Conservation (phyloP, 2,113 vertebrate species). For the Tamias sibiricus region DNA sequence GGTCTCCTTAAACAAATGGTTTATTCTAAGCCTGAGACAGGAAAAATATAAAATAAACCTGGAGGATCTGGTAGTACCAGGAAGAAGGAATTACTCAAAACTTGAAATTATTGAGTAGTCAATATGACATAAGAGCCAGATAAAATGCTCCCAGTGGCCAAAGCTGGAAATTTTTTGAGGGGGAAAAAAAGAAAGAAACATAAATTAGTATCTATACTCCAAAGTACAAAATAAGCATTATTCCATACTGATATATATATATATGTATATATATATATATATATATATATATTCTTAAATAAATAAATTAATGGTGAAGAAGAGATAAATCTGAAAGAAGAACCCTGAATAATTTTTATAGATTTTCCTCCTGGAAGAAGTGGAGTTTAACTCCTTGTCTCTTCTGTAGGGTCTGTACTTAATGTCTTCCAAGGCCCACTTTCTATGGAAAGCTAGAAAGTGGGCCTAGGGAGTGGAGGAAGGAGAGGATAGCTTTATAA, state of each 20-base stretch:
- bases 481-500: background rate
- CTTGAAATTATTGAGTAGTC: background rate
- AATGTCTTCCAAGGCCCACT: no score
- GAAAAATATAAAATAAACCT: background rate
- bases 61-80: background rate
- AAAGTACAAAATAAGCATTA: background rate
- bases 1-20: background rate
- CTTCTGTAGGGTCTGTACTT: background rate
- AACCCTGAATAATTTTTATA: background rate
- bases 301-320: background rate
- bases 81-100: background rate
- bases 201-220: no score
- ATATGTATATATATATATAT: no score
- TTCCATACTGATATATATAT: background rate
- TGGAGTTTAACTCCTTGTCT: background rate
- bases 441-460: background rate
- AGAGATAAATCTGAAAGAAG: background rate
- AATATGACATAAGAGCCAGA: background rate
- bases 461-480: rapidly evolving
- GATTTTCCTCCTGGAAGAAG: background rate
- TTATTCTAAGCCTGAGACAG: background rate
- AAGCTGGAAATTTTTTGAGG: background rate
- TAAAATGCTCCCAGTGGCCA: background rate
- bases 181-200: background rate
- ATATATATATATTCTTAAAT: background rate